Base-by-base conservation (phyloP, 2,113 vertebrate genomes). In the Sebastes fasciatus region DNA sequence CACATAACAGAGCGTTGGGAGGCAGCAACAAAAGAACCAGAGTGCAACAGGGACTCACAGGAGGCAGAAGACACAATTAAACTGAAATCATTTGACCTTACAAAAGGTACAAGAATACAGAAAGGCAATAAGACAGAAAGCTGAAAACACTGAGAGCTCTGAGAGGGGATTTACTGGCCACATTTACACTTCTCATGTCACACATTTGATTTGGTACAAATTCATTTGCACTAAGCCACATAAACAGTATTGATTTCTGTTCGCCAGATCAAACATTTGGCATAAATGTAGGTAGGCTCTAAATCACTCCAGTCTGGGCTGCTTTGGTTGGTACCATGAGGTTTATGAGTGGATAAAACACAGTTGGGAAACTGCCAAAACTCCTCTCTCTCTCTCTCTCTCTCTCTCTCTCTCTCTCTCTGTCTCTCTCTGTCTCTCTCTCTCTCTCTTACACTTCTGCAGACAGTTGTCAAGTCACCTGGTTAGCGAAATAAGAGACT, bases 401-500 rank as follows among this genome's bases (percentile, higher is more conserved):
- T 6, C 57, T 12, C 57, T 45, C 12, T 43, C 12, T 14, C 23
- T 57, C 14, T 4, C 69, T 6, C 57, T 12, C 57, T 45, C 12
- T 43, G n/a, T 4, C 40, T 6, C 57, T 12, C 57, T 45, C 12
- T 43, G 8, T 14, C 23, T 57, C 14, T 4, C 69, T 6, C 57
- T 12, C 57, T 45, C 12, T 43, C 12, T 14, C 19, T 26, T 6
- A 13, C 46, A 40, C 26, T 16, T 23, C 8, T 17, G 19, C 48
- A 26, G 46, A 45, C 8, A 62, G 34, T 12, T 57, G 45, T 70
- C 45, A 43, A 19, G 34, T 43, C 4, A 2, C 62, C 62, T 61
- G 6, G 52, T 68, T 54, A 55, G 48, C 14, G 5, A 58, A 87
- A 64, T 43, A 21, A 80, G 68, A 84, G 23, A 52, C 14, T 40